These are phyloP conservation scores for Phymanthus crucifer DNA, from an alignment of 92 coral and sea anemone genomes.

Conservation along the genomic window DNA sequence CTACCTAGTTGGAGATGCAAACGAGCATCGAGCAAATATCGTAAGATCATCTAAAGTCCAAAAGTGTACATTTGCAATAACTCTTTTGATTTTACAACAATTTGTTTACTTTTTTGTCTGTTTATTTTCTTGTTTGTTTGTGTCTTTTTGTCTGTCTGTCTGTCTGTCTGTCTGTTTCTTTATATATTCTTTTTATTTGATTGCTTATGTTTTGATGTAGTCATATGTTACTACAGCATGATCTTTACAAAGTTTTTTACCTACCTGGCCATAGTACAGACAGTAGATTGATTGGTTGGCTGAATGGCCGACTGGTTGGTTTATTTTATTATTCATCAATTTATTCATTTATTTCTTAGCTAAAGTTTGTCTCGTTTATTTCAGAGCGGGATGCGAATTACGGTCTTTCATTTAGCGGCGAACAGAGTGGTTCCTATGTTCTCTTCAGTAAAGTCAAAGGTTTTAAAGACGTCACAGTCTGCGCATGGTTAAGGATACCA, in stretches of 20 bases:
- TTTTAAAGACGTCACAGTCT: slow-evolving; percentile 14
- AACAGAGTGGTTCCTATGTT: not conserved
- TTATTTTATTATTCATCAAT: too few species aligned
- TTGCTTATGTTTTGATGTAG: too few species aligned
- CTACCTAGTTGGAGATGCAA: not conserved
- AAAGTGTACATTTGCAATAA: not conserved
- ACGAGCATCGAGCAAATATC: not conserved
- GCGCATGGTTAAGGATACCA: slow-evolving; percentile 23
- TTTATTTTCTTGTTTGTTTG: not conserved
- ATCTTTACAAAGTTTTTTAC: too few species aligned
- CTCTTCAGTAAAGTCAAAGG: slow-evolving; percentile 29
- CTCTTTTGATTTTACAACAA: not conserved
- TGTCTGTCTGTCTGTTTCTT: not conserved
- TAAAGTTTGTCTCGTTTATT: not conserved
- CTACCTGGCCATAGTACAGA: too few species aligned
- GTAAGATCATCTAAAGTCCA: not conserved
- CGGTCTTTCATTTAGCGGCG: slow-evolving; percentile 19
- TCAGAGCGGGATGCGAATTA: slow-evolving; percentile 22
- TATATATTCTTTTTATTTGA: not conserved
- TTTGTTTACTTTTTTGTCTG: not conserved
- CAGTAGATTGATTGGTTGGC: too few species aligned
- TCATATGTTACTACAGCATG: too few species aligned
- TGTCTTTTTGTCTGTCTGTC: too few species aligned
- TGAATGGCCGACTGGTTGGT: too few species aligned
- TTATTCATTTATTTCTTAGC: too few species aligned